Conservation (phyloP, 1,140 invertebrate genomes). For the Calliphora vicina region DNA sequence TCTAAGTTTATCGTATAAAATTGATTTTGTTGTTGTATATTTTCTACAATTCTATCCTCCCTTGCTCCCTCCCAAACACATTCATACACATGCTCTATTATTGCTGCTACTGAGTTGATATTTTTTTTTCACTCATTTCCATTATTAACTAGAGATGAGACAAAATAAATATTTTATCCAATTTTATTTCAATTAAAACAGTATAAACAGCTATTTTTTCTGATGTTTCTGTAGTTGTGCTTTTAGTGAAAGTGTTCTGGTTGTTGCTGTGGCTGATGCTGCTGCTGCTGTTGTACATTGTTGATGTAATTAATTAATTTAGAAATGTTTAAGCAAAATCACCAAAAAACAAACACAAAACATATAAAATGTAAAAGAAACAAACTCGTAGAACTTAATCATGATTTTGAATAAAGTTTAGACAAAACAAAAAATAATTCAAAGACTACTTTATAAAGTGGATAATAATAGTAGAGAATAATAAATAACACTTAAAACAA, state of each 20-base stretch:
- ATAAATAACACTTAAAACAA: too few relatives aligned
- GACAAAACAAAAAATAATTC: too few relatives aligned
- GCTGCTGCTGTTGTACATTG: background rate
- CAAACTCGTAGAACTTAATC: too few relatives aligned
- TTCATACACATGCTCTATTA: background rate
- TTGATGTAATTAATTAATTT: slow-evolving; percentile 25
- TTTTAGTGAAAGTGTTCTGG: too few relatives aligned
- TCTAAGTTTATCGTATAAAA: slow-evolving; percentile 19
- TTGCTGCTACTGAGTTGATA: background rate
- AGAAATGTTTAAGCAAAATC: background rate
- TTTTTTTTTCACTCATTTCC: background rate
- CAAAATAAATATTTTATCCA: background rate
- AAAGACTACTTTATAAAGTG: too few relatives aligned
- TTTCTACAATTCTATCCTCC: background rate
- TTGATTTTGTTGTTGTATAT: slow-evolving; percentile 17
- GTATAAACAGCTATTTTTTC: slow-evolving; percentile 1
- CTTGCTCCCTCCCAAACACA: background rate
- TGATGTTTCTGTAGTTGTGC: background rate
- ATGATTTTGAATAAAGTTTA: too few relatives aligned
- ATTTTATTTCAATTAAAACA: slow-evolving; percentile 21
- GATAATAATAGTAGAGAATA: too few relatives aligned
- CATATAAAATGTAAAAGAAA: too few relatives aligned
- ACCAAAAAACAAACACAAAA: background rate
- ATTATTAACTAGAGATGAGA: background rate
- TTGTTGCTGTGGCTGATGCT: background rate